Percentiles rank a stretch among this genome's conserved stretches.
phyloP scores from a whole-genome alignment of 2,888 invertebrate genomes.

The Yponomeuta cagnagella region DNA sequence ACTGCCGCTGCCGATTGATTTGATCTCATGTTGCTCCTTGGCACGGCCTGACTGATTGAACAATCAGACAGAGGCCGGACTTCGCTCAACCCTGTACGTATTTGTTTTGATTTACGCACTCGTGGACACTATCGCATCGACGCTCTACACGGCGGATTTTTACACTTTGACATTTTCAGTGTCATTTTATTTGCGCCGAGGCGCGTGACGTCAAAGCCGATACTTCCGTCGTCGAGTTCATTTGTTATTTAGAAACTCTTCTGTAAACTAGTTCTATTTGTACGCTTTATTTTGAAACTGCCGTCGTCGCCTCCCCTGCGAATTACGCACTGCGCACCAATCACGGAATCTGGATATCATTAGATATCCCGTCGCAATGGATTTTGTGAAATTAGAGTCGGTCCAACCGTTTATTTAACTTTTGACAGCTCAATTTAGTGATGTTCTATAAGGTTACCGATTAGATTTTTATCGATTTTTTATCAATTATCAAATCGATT shows the following conservation, averaged over 20 bases:
- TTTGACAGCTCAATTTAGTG: no score
- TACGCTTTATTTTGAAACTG: conserved; percentile 53
- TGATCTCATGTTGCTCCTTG: conserved; percentile 23
- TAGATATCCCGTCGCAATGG: not conserved
- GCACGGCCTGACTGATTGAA: not conserved
- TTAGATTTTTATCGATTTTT: no score
- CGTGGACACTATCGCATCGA: conserved; percentile 30
- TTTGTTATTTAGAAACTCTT: conserved; percentile 62
- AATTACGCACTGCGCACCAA: conserved; percentile 38
- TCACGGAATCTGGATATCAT: conserved; percentile 3
- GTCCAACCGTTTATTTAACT: no score
- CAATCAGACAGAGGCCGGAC: not conserved
- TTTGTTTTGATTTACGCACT: conserved; percentile 45
- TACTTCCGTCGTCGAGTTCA: conserved; percentile 50
- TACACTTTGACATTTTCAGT: conserved; percentile 41
- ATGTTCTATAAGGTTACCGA: no score
- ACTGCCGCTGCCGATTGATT: conserved; percentile 16
- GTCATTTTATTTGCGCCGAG: conserved; percentile 39
- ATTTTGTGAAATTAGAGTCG: not conserved
- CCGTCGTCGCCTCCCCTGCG: conserved; percentile 35
- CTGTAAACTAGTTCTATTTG: conserved; percentile 43
- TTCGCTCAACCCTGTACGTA: conserved; percentile 25
- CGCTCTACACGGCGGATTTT: conserved; percentile 38
- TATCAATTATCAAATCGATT: no score
- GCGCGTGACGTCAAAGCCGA: conserved; percentile 45